Evolutionary conservation across 2,113 vertebrate genomes (phyloP).

Genomic region (Psettodes erumei): DNA sequence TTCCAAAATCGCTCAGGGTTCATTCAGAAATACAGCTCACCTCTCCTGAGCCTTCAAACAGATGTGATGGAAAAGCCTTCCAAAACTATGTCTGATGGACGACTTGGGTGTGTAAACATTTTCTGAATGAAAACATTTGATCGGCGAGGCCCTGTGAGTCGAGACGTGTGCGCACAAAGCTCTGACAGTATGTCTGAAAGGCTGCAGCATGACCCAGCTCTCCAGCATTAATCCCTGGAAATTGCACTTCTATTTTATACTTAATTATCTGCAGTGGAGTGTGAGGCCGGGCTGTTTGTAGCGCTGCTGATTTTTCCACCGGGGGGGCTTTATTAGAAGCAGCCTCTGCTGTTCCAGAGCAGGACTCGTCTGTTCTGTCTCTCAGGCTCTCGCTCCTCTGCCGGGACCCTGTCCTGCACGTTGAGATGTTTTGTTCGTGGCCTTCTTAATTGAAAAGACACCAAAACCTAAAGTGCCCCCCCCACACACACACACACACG

Average conservation of each 20-base stretch:
- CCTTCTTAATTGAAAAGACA: slow-evolving; percentile 64
- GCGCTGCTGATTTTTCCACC: slow-evolving; percentile 38
- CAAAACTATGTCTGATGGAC: neutral
- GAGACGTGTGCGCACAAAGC: neutral
- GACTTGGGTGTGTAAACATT: neutral
- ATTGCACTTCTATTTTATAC: slow-evolving; percentile 64
- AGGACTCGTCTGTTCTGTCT: slow-evolving; percentile 53
- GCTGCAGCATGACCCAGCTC: slow-evolving; percentile 18
- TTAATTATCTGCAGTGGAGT: slow-evolving; percentile 59
- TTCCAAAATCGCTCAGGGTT: neutral
- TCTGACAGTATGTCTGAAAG: slow-evolving; percentile 2
- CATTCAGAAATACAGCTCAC: slow-evolving; percentile 29
- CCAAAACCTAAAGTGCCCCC: slow-evolving; percentile 25
- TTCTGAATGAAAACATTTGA: neutral
- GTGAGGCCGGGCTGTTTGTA: slow-evolving; percentile 36
- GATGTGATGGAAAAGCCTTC: neutral
- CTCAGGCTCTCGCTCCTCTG: slow-evolving; percentile 46
- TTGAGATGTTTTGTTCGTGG: slow-evolving; percentile 48
- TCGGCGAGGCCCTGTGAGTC: neutral
- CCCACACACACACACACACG: too few species aligned
- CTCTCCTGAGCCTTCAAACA: neutral
- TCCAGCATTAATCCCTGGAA: slow-evolving; percentile 56
- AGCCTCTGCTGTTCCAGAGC: slow-evolving; percentile 36
- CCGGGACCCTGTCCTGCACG: slow-evolving; percentile 21
- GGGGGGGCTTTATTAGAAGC: slow-evolving; percentile 55